A percentile compares a stretch with the other conserved stretches of the same genome.
Conservation (phyloP, 2,113 vertebrate species). For the Heterotis niloticus region DNA sequence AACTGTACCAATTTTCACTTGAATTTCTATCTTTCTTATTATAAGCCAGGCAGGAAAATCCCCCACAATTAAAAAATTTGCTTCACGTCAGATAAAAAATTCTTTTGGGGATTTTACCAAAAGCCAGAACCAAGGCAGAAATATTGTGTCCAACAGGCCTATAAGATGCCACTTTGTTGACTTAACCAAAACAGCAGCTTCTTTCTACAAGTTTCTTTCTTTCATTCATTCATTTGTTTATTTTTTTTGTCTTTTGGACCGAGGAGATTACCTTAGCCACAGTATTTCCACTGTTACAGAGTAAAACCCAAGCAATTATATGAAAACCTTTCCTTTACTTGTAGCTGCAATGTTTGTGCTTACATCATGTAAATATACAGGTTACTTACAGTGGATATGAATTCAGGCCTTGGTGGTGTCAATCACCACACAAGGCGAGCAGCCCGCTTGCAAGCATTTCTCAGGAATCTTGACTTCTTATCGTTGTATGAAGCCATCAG, state of each 20-base stretch:
- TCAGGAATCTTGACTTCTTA: no score
- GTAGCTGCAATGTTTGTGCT: background rate
- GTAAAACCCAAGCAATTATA: no score
- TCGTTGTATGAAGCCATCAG: no score
- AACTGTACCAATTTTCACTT: background rate
- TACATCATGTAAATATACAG: no score
- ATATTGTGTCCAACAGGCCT: slow-evolving; percentile 7
- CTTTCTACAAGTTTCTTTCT: slow-evolving; percentile 11
- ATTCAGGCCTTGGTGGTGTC: no score
- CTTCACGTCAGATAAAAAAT: slow-evolving; percentile 6
- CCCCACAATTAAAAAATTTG: slow-evolving; percentile 4
- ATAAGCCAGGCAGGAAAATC: background rate
- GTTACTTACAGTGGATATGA: no score
- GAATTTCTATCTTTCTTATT: no score
- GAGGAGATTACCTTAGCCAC: no score
- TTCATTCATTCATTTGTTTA: background rate
- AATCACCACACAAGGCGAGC: no score
- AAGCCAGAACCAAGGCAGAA: slow-evolving; percentile 2
- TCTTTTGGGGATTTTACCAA: slow-evolving; percentile 3
- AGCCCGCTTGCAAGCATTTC: no score
- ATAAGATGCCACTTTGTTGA: slow-evolving; percentile 17
- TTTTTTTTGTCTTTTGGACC: slow-evolving; percentile 4
- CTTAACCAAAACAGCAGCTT: slow-evolving; percentile 11
- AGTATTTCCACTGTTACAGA: no score
- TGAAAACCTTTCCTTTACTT: background rate